Evolutionary conservation across 2,797 vertebrate species (phyloP), one percentile per base, ranked within the genome.

Genomic region (Mus minutoides): DNA sequence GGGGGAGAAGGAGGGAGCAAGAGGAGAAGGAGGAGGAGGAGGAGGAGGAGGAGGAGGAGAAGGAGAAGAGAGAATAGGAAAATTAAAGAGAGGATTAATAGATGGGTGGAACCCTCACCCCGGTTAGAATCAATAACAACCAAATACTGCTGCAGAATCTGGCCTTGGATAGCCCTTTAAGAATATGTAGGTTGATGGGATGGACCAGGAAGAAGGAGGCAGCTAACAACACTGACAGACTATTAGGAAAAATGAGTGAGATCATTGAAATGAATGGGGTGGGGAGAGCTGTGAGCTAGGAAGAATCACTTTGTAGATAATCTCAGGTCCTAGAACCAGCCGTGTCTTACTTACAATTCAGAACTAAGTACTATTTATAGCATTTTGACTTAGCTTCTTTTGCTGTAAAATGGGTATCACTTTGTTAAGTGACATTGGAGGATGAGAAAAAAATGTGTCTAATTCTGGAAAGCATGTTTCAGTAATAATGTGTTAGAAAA

Each of bases 391-490:
- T 76, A 82, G 64, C 92, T 92, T 94, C 9, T 58, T 89, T 58
- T 43, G 46, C 91, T 96, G 1, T 95, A 93, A 87, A 96, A 85
- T 96, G 87, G 84, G 40, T 6, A n/a, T 60, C 24, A 67, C 34
- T 85, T 52, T 83, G n/a, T 75, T 90, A 85, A 90, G 62, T 95
- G n/a, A 26, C 52, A 43, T 26, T 46, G 10, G 54, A 73, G 85
- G 64, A 22, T 75, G 40, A 77, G 86, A 87, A 93, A 87, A 93
- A 89, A 94, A 34, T 16, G 13, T 29, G 40, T 86, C 22, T 91
- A 54, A 69, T 37, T 46, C 8, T 24, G 78, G 80, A 91, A 92
- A 9, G 3, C 54, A 58, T 16, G 12, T 64, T 92, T 73, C 83
- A 76, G 3, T 76, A 29, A 88, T 12, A 58, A 21, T 46, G 71